phyloP scores from a whole-genome alignment of 1,140 invertebrate species.

The Diplogasteroides magnus region DNA sequence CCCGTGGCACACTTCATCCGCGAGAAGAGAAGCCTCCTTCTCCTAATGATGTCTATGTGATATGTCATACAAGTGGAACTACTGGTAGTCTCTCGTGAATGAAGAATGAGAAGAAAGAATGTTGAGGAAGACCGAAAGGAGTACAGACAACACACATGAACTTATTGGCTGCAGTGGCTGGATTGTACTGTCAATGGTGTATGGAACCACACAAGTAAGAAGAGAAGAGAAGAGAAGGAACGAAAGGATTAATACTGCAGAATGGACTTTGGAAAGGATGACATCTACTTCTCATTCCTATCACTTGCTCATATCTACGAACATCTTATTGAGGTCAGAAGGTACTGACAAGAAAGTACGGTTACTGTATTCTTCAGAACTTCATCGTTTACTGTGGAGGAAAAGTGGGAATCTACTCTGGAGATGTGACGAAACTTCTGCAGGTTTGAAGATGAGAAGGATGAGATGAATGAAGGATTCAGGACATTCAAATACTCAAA shows the following conservation, averaged over 20 bases:
- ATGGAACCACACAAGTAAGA: slow-evolving; percentile 13
- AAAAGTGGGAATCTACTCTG: slow-evolving; percentile 57
- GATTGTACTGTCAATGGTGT: slow-evolving; percentile 38
- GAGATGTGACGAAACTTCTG: slow-evolving; percentile 57
- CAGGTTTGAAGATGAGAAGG: no score
- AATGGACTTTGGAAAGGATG: slow-evolving; percentile 10
- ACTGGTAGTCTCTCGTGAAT: slow-evolving; percentile 66
- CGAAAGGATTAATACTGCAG: no score
- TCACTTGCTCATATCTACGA: slow-evolving; percentile 45
- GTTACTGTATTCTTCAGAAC: slow-evolving; percentile 54
- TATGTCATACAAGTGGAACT: slow-evolving; percentile 94
- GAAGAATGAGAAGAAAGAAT: no score
- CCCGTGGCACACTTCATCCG: slow-evolving; percentile 25
- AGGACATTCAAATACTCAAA: slow-evolving; percentile 56
- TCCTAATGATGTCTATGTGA: slow-evolving; percentile 77
- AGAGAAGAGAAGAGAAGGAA: no score
- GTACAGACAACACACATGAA: slow-evolving; percentile 91
- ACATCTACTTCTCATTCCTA: slow-evolving; percentile 41
- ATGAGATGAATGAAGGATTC: no score
- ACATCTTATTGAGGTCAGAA: slow-evolving; percentile 45
- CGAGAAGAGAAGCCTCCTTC: slow-evolving; percentile 64
- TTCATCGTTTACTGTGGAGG: slow-evolving; percentile 46
- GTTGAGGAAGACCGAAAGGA: slow-evolving; percentile 73
- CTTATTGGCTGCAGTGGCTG: slow-evolving; percentile 77
- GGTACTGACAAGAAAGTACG: no score